These are phyloP conservation scores for Bolborhynchus lineola DNA, from an alignment of 2,113 vertebrate species.

Conservation along the genomic window DNA sequence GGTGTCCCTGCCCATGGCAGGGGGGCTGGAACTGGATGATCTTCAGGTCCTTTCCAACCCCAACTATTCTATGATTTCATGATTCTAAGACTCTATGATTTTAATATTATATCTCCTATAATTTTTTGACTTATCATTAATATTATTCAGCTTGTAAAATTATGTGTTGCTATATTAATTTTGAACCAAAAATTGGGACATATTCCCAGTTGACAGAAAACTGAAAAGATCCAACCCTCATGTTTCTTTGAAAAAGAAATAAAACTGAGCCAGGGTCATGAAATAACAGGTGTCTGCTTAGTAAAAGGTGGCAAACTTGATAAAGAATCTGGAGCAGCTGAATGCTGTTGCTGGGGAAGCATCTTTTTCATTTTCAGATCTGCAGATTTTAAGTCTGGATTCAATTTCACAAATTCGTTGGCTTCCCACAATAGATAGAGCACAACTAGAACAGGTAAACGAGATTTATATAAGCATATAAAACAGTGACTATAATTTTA, in stretches of 20 bases:
- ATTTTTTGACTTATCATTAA: conserved; percentile 43
- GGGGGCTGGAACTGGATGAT: neutral
- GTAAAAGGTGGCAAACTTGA: neutral
- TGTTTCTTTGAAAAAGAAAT: neutral
- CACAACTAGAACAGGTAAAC: neutral
- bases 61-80: neutral
- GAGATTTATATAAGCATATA: neutral
- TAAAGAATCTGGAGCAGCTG: neutral
- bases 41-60: neutral
- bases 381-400: neutral
- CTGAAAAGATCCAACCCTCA: neutral
- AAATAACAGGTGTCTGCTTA: neutral
- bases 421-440: neutral
- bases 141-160: conserved; percentile 49
- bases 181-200: neutral
- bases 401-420: neutral
- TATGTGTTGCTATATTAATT: conserved; percentile 35
- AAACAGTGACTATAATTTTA: neutral
- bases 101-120: conserved; percentile 28
- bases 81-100: neutral
- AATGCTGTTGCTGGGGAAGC: neutral
- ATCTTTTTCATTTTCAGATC: neutral
- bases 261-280: neutral
- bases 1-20: neutral
- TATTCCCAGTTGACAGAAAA: neutral